Percentiles rank a stretch among this genome's conserved stretches.
phyloP scores from a whole-genome alignment of 2,888 invertebrate species.

The Polyommatus iphigenia region DNA sequence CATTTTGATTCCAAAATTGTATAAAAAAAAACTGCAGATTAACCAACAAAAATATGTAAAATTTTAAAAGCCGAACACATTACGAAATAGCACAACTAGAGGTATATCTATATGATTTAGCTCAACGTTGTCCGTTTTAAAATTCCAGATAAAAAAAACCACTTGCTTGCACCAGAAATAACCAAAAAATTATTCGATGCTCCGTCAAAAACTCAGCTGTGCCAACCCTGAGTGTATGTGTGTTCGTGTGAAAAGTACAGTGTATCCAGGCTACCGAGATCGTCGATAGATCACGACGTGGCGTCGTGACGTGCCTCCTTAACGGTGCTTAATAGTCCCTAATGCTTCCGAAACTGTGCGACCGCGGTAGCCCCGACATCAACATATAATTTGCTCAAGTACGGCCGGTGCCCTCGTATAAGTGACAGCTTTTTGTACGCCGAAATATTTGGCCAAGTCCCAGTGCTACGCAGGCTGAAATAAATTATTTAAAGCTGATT shows the following conservation, averaged over 20 bases:
- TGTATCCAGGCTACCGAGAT: slow-evolving; percentile 71
- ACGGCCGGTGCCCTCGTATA: slow-evolving; percentile 42
- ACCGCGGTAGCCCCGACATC: slow-evolving; percentile 78
- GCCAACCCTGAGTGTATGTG: slow-evolving; percentile 12
- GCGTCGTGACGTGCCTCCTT: slow-evolving; percentile 75
- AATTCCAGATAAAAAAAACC: not conserved
- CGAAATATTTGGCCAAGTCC: not conserved
- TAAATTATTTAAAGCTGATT: not conserved
- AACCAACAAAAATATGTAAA: too few species aligned
- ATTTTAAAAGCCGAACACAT: too few species aligned
- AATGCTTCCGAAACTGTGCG: slow-evolving; percentile 81
- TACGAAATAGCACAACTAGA: too few species aligned
- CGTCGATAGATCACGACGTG: slow-evolving; percentile 76
- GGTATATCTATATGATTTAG: not conserved
- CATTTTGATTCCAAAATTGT: not conserved
- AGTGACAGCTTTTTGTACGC: not conserved
- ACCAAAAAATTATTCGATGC: not conserved
- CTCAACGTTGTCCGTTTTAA: not conserved
- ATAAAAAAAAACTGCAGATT: too few species aligned
- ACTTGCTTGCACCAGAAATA: not conserved
- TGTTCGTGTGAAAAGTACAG: slow-evolving; percentile 68
- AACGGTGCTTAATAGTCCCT: slow-evolving; percentile 79
- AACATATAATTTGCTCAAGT: slow-evolving; percentile 66
- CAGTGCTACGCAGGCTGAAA: not conserved
- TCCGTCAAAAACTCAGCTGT: not conserved